phyloP scores from a whole-genome alignment of 2,888 invertebrate species.

The Cenopis cana region DNA sequence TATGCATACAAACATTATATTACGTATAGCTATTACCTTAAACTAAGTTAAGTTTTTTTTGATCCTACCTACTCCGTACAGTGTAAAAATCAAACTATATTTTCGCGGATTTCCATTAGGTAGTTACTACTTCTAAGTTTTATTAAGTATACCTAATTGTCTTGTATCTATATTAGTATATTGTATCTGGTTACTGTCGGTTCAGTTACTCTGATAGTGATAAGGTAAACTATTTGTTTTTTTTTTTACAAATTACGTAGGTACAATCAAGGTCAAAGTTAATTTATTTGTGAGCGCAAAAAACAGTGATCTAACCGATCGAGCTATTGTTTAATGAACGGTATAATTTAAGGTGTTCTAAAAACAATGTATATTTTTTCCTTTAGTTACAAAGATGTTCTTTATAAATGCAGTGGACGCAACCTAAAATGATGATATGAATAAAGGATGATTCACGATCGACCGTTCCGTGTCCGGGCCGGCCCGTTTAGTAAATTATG shows the following conservation, averaged over 20 bases:
- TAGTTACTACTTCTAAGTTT: no score
- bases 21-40: no score
- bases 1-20: no score
- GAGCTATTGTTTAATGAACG: conserved; percentile 31
- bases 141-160: no score
- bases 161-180: neutral
- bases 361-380: conserved; percentile 35
- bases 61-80: no score
- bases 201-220: conserved; percentile 28
- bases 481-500: no score
- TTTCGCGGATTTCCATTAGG: no score
- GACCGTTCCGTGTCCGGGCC: no score
- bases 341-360: conserved; percentile 18
- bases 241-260: conserved; percentile 34
- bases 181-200: conserved; percentile 16
- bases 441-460: no score
- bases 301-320: conserved; percentile 35
- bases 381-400: neutral
- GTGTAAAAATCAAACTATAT: no score
- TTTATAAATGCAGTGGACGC: neutral
- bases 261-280: conserved; percentile 37
- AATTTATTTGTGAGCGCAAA: conserved; percentile 39
- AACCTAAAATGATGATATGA: no score
- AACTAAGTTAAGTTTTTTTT: no score
- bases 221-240: conserved; percentile 33